Base-by-base conservation (phyloP, 30 jellyfish, hydroid and myxozoan genomes). In the Hydra vulgaris region DNA sequence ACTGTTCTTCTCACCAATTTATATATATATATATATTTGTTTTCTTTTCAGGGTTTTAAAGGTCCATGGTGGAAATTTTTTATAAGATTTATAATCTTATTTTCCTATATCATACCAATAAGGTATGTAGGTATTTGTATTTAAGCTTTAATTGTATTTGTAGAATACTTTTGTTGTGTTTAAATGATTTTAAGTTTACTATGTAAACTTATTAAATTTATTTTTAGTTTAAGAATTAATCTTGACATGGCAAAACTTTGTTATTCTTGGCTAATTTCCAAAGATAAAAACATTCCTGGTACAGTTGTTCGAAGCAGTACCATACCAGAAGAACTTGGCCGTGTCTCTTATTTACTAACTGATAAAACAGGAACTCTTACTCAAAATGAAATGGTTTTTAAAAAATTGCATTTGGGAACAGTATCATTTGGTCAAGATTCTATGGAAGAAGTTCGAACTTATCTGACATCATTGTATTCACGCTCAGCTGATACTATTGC, bases 261-360 rank as follows among this genome's bases (percentile, higher is more conserved):
- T 18, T 90, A 90, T 70, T 86, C 97, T 17, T 82, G 95, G 95
- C 56, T 90, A 79, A 90, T 90, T 23, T 88, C 95, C 23, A 26
- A 86, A 25, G 97, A 90, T 22, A 76, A 82, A 40, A 75, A 90
- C 8, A 90, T 90, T 19, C 95, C 95, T 0, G 95, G 78, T n/a
- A 90, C 97, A 0, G 97, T 90, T 27, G 97, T 90, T n/a, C 85
- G 97, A 22, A 84, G 94, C 56, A 90, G 97, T 78, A 90, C 97
- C 72, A 90, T 90, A 18, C 95, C 97, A 8, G 97, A 90, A 72
- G 97, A 90, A 72, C 84, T 90, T 22, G 97, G 97, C 23, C 83
- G 97, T 66, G 85, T 90, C 81, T 80, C 82, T 52, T 90, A 90
- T 71, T 79, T 90, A 53, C 77, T 90, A 66, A 56, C 97, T 18